Conservation (phyloP, 2,888 invertebrate species). For the Agrochola macilenta region DNA sequence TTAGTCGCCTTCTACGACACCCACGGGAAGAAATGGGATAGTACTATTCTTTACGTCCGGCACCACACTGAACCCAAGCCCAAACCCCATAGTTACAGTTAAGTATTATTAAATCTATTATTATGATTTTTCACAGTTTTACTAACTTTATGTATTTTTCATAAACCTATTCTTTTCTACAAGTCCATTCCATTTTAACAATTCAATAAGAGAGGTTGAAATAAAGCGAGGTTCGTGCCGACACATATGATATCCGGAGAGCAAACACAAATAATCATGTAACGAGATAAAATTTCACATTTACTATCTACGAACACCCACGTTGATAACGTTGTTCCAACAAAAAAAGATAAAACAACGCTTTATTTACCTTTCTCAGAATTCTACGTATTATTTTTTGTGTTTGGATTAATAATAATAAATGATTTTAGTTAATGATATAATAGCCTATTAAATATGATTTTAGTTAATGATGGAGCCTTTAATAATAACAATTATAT, state of each 20-base stretch:
- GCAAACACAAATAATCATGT: slow-evolving; percentile 53
- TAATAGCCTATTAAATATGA: too few relatives aligned
- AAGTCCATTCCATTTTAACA: slow-evolving; percentile 17
- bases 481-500: not conserved
- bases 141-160: not conserved
- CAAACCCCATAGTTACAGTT: too few relatives aligned
- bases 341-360: slow-evolving; percentile 40
- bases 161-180: not conserved
- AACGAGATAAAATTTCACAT: slow-evolving; percentile 57
- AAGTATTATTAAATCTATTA: too few relatives aligned
- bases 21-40: too few relatives aligned
- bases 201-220: slow-evolving; percentile 20
- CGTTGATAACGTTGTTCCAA: slow-evolving; percentile 50
- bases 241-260: slow-evolving; percentile 41
- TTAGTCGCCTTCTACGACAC: too few relatives aligned
- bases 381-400: slow-evolving; percentile 24
- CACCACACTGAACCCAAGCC: too few relatives aligned
- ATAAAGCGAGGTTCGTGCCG: slow-evolving; percentile 27
- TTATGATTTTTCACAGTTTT: not conserved
- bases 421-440: slow-evolving; percentile 28
- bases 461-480: slow-evolving; percentile 16
- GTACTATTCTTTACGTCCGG: too few relatives aligned
- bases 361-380: slow-evolving; percentile 45
- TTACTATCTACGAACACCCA: slow-evolving; percentile 46
- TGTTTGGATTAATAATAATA: slow-evolving; percentile 32